These are phyloP conservation scores for Momotus momota DNA, from an alignment of 2,797 vertebrate species.

Conservation along the genomic window DNA sequence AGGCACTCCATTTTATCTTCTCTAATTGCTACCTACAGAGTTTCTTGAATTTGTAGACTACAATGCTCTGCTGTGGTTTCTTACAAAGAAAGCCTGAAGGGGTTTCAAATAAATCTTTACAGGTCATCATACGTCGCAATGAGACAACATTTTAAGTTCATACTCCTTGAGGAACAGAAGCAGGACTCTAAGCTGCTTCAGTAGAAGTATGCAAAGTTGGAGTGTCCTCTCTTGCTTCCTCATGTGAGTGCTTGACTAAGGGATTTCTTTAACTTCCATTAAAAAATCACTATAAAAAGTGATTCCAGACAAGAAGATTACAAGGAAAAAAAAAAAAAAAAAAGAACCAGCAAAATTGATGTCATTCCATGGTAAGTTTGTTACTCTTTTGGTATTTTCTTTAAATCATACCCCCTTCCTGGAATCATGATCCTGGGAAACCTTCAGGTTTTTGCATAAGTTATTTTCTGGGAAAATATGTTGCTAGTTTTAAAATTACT, in stretches of 20 bases:
- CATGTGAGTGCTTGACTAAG: not conserved
- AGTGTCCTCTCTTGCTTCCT: not conserved
- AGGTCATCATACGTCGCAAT: not conserved
- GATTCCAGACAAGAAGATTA: not conserved
- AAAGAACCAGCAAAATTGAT: not conserved
- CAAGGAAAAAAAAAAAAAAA: not conserved
- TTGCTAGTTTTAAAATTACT: not conserved
- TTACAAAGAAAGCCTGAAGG: not conserved
- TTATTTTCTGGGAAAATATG: not conserved
- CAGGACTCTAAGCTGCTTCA: not conserved
- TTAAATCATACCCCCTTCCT: not conserved
- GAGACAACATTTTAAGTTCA: not conserved
- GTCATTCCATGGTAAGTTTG: not conserved
- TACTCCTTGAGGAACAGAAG: not conserved
- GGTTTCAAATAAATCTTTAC: constrained; percentile 7
- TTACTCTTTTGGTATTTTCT: not conserved
- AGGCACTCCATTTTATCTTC: not conserved
- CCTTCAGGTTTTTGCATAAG: not conserved
- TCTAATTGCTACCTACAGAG: not conserved
- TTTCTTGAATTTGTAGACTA: not conserved
- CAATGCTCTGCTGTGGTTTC: not conserved
- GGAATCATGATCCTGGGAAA: not conserved
- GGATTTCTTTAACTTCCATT: not conserved
- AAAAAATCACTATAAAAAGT: not conserved
- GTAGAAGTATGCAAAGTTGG: not conserved